Conservation (phyloP, 2,797 vertebrate species). For the Masticophis lateralis region DNA sequence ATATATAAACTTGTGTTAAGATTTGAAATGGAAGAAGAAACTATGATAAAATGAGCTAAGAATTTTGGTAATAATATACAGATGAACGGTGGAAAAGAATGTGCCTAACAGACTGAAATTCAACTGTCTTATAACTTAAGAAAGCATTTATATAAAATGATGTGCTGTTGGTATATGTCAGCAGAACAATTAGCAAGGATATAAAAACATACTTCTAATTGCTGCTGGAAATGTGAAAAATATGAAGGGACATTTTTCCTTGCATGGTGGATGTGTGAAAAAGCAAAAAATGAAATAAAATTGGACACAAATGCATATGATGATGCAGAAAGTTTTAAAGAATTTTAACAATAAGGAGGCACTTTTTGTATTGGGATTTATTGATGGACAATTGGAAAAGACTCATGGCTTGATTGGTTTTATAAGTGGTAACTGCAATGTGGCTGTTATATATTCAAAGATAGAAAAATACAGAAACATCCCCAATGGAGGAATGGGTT, state of each 20-base stretch:
- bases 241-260: background rate
- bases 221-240: background rate
- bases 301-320: background rate
- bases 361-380: background rate
- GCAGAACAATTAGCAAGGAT: background rate
- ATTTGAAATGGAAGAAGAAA: background rate
- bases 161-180: background rate
- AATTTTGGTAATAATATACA: background rate
- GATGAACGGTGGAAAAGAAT: background rate
- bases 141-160: background rate
- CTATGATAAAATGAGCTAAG: background rate
- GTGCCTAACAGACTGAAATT: background rate
- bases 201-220: background rate
- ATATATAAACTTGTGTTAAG: background rate
- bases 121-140: background rate
- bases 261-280: background rate
- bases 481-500: background rate
- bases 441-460: background rate
- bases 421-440: background rate
- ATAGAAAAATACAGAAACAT: background rate
- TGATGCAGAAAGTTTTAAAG: background rate
- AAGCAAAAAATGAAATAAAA: background rate
- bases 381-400: background rate
- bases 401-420: background rate
- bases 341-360: background rate